A percentile compares a stretch with the other conserved stretches of the same genome.
phyloP scores from a whole-genome alignment of 2,888 invertebrate genomes.

The Macrophya annulata region DNA sequence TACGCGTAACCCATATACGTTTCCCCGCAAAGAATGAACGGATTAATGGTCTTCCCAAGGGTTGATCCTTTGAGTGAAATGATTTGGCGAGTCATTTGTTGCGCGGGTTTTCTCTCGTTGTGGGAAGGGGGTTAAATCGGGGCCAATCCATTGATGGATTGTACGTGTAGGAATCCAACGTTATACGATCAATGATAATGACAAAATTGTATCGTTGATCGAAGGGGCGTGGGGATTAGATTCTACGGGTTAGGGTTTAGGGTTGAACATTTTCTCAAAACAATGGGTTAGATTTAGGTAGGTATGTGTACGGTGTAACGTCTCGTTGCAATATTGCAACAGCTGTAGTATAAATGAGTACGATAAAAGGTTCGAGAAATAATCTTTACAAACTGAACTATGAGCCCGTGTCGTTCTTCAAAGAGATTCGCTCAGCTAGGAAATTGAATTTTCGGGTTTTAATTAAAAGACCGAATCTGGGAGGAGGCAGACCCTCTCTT shows the following conservation, averaged over 20 bases:
- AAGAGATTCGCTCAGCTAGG: conserved; percentile 50
- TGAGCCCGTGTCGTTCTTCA: conserved; percentile 26
- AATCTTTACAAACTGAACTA: background rate
- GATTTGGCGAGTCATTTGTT: conserved; percentile 33
- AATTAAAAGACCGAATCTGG: conserved; percentile 35
- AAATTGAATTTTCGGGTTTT: conserved; percentile 52
- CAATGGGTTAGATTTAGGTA: background rate
- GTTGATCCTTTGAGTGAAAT: conserved; percentile 34
- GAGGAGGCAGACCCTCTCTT: background rate
- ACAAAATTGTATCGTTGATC: conserved; percentile 17
- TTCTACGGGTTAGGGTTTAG: background rate
- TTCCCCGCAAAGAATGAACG: conserved; percentile 29
- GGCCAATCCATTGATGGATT: conserved; percentile 39
- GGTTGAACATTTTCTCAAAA: background rate
- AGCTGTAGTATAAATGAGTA: background rate
- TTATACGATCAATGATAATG: conserved; percentile 17
- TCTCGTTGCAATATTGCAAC: background rate
- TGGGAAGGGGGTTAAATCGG: background rate
- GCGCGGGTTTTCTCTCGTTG: background rate
- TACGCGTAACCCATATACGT: conserved; percentile 12
- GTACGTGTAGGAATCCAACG: background rate
- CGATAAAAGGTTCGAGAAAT: conserved; percentile 1
- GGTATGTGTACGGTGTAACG: background rate
- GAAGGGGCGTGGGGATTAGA: background rate
- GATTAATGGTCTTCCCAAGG: conserved; percentile 31